These are phyloP conservation scores for Actinopyga echinites DNA, from an alignment of 53 echinoderm and acorn worm genomes.

Conservation along the genomic window DNA sequence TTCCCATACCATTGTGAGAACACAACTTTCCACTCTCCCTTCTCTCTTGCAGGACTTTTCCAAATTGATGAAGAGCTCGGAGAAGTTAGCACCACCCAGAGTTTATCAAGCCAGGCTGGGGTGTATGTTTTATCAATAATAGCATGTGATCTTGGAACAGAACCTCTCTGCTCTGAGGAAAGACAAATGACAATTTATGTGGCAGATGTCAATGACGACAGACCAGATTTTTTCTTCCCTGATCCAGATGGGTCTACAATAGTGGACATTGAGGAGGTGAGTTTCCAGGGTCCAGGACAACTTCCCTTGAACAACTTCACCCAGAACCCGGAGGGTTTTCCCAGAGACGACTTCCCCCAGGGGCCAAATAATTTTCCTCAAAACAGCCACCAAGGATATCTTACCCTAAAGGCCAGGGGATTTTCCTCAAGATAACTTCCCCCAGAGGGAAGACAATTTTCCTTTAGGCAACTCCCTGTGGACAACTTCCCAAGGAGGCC, in stretches of 20 bases:
- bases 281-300: background rate
- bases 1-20: too few relatives aligned
- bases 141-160: constrained; percentile 58
- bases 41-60: constrained; percentile 8
- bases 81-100: background rate
- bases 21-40: too few relatives aligned
- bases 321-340: too few relatives aligned
- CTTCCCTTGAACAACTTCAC: too few relatives aligned
- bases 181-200: constrained; percentile 37
- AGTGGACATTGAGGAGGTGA: background rate
- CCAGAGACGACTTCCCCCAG: too few relatives aligned
- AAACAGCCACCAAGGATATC: too few relatives aligned
- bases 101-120: constrained; percentile 37
- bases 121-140: background rate
- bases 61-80: constrained; percentile 35
- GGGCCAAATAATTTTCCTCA: too few relatives aligned
- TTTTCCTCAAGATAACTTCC: too few relatives aligned
- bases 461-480: too few relatives aligned
- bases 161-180: constrained; percentile 18
- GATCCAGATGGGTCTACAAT: background rate
- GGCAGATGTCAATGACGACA: constrained; percentile 72
- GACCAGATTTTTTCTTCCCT: constrained; percentile 56
- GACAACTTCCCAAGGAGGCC: too few relatives aligned
- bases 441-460: too few relatives aligned
- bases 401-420: too few relatives aligned